These are phyloP conservation scores for Aptenodytes patagonicus DNA, from an alignment of 2,113 vertebrate species.

Conservation along the genomic window DNA sequence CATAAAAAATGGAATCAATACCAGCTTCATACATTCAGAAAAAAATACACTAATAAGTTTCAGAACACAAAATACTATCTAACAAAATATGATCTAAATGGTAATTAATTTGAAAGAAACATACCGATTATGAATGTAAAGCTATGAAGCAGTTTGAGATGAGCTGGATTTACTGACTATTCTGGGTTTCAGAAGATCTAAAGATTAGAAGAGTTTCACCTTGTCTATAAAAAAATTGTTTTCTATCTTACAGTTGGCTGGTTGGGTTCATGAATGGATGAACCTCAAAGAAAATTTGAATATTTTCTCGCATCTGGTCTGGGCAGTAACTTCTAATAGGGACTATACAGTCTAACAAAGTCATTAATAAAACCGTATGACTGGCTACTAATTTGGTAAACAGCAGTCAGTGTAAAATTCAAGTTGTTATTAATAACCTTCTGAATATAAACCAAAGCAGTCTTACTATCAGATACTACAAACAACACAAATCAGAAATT, in stretches of 20 bases:
- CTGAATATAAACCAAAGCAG: background rate
- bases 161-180: background rate
- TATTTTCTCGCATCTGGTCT: background rate
- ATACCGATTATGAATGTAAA: background rate
- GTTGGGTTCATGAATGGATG: background rate
- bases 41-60: background rate
- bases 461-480: background rate
- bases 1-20: background rate
- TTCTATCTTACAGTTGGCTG: background rate
- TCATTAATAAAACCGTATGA: background rate
- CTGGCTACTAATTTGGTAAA: background rate
- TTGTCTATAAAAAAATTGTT: background rate
- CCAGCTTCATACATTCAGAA: background rate
- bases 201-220: background rate
- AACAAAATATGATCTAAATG: background rate
- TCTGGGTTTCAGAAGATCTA: background rate
- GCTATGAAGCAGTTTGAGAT: background rate
- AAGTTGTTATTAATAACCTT: background rate
- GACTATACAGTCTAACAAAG: background rate
- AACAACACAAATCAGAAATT: background rate
- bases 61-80: background rate
- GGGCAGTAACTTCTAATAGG: background rate
- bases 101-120: background rate
- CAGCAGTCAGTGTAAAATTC: background rate
- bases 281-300: background rate